Evolutionary conservation across 2,888 invertebrate species (phyloP).

Genomic region (Ichneumon xanthorius): DNA sequence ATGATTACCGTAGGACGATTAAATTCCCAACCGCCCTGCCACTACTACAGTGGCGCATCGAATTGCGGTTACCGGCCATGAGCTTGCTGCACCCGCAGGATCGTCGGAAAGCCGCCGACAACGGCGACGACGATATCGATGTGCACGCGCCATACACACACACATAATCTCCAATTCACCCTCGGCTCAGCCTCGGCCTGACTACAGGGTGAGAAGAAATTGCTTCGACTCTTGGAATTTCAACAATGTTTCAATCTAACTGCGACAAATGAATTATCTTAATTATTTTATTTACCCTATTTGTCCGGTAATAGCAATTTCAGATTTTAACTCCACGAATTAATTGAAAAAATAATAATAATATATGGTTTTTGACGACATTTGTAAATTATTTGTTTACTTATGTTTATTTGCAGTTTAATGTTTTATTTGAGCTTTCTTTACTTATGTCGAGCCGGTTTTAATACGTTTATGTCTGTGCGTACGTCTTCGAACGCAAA

Average conservation of each 20-base stretch:
- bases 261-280: background rate
- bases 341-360: no score
- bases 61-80: conserved; percentile 60
- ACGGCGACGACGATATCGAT: conserved; percentile 18
- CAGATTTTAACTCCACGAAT: no score
- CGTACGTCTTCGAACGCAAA: background rate
- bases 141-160: conserved; percentile 23
- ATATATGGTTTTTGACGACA: no score
- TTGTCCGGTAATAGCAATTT: no score
- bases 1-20: conserved; percentile 66
- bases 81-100: conserved; percentile 25
- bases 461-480: background rate
- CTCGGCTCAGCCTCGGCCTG: background rate
- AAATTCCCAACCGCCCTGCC: conserved; percentile 55
- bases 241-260: background rate
- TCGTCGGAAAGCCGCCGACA: conserved; percentile 16
- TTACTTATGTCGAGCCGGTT: background rate
- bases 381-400: no score
- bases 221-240: no score
- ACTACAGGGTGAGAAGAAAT: conserved; percentile 33
- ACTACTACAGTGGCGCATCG: conserved; percentile 54
- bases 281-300: no score
- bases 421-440: no score
- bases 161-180: conserved; percentile 48
- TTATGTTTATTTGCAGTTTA: no score